phyloP scores from a whole-genome alignment of 2,113 vertebrate species.

The Buteo buteo region DNA sequence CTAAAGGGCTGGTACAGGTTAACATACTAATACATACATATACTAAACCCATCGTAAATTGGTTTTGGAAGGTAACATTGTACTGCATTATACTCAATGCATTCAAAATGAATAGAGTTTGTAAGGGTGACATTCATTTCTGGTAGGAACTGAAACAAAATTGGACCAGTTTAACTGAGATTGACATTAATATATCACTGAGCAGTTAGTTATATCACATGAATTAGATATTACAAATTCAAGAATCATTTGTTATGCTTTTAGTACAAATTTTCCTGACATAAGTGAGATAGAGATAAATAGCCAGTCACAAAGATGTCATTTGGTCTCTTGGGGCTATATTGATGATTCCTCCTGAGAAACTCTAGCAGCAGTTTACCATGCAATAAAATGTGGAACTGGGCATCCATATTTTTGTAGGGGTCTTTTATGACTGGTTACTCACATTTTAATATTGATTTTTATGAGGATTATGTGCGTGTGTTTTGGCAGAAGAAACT shows the following conservation, averaged over 20 bases:
- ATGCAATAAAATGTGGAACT: not conserved
- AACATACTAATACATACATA: not conserved
- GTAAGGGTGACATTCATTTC: not conserved
- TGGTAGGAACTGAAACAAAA: conserved; percentile 32
- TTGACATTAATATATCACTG: conserved; percentile 45
- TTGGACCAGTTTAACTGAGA: conserved; percentile 19
- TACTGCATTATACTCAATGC: not conserved
- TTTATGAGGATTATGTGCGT: not conserved
- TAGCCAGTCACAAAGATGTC: conserved; percentile 33
- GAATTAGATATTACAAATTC: conserved; percentile 45
- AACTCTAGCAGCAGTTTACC: not conserved
- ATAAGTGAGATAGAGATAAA: conserved; percentile 47
- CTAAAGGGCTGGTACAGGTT: not conserved
- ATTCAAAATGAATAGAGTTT: conserved; percentile 8
- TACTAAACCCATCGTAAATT: not conserved
- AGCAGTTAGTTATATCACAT: conserved; percentile 43
- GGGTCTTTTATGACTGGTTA: not conserved
- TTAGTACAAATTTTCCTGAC: conserved; percentile 48
- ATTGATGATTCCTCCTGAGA: conserved; percentile 17
- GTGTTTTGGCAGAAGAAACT: not conserved
- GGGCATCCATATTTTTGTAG: not conserved
- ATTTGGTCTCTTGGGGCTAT: conserved; percentile 23
- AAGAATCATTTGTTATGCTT: conserved; percentile 44
- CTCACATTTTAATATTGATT: not conserved
- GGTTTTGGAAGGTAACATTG: not conserved